Evolutionary conservation across 2,113 vertebrate genomes (phyloP).

Genomic region (Cricetomys ansorgei): DNA sequence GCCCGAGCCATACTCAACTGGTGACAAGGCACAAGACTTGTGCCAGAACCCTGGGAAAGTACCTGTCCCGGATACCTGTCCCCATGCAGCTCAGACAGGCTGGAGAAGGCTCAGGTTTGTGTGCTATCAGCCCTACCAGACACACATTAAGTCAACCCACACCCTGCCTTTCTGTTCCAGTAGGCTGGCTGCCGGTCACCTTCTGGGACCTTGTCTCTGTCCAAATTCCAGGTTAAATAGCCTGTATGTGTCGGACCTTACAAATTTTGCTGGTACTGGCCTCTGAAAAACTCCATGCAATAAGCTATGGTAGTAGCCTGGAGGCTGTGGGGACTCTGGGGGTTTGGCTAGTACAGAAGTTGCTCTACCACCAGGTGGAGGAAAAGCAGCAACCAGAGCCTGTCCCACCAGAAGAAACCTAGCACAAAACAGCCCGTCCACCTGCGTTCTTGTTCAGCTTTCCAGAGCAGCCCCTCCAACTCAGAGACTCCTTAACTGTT

Average conservation of each 20-base stretch:
- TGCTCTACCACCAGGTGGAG: not conserved
- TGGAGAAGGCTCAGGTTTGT: not conserved
- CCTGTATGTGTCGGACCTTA: not conserved
- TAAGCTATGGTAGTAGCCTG: not conserved
- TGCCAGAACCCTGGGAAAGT: not conserved
- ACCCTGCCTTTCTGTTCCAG: not conserved
- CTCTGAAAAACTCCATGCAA: not conserved
- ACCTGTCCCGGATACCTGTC: not conserved
- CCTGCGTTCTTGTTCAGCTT: not conserved
- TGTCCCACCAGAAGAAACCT: not conserved
- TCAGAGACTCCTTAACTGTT: not conserved
- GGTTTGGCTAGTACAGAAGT: not conserved
- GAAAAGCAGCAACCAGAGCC: not conserved
- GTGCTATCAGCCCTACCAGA: not conserved
- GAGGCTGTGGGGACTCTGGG: not conserved
- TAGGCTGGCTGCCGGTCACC: not conserved
- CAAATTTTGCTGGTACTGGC: not conserved
- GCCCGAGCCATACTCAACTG: slow-evolving; percentile 95
- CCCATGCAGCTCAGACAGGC: not conserved
- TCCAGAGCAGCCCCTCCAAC: not conserved
- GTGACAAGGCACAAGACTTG: slow-evolving; percentile 94
- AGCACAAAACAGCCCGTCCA: not conserved
- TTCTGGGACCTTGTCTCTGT: not conserved
- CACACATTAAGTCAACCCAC: too few relatives aligned
- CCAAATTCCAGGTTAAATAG: not conserved